Evolutionary conservation across 2,888 invertebrate species (phyloP).

Genomic region (Aquatica leii): DNA sequence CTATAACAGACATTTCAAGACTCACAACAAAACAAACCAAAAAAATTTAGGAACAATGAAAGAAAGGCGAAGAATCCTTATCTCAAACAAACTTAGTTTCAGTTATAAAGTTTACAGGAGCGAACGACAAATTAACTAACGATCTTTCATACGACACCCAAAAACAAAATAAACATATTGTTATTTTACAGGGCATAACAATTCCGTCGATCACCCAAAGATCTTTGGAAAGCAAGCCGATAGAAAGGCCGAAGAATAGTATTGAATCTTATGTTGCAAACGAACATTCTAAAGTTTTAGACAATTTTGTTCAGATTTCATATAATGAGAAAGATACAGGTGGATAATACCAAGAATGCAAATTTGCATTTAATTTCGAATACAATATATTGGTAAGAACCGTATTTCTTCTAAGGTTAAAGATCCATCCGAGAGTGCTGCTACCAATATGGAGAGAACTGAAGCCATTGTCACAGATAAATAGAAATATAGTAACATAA

Average conservation of each 20-base stretch:
- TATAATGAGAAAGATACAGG: background rate
- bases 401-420: background rate
- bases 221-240: background rate
- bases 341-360: no score
- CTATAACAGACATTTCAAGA: no score
- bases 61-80: slow-evolving; percentile 2
- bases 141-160: no score
- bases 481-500: background rate
- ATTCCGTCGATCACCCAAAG: no score
- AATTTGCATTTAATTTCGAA: background rate
- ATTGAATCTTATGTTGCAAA: no score
- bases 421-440: no score
- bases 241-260: background rate
- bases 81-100: slow-evolving; percentile 1
- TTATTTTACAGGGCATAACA: slow-evolving; percentile 5
- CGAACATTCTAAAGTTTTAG: background rate
- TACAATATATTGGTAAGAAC: slow-evolving; percentile 1
- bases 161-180: slow-evolving; percentile 2
- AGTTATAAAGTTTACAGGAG: no score
- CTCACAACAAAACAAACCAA: no score
- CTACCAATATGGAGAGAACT: no score
- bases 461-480: no score
- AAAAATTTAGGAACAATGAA: background rate
- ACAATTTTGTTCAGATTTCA: background rate
- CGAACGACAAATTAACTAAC: no score